Conservation (phyloP, 2,888 invertebrate genomes). For the Cephus runcator region DNA sequence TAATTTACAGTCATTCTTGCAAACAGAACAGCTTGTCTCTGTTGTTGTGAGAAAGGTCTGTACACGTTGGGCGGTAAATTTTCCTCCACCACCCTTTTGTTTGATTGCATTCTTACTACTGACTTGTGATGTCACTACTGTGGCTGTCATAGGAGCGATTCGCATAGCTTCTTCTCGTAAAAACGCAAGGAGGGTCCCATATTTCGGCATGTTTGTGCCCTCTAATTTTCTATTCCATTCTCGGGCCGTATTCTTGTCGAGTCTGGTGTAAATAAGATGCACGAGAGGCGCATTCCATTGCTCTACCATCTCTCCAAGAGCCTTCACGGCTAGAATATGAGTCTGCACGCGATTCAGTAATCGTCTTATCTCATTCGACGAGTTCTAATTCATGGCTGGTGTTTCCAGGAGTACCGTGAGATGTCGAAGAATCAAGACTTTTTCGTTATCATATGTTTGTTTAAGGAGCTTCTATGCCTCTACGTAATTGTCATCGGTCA, state of each 20-base stretch:
- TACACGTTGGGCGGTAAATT: background rate
- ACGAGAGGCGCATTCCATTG: constrained; percentile 12
- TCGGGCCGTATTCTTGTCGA: constrained; percentile 16
- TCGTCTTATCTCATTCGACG: constrained; percentile 5
- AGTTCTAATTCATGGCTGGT: constrained; percentile 7
- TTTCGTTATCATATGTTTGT: constrained; percentile 2
- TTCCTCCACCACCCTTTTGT: background rate
- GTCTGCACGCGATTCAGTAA: constrained; percentile 8
- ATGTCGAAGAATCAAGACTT: constrained; percentile 3
- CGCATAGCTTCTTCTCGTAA: constrained; percentile 6
- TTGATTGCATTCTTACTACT: background rate
- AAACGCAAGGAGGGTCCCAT: background rate
- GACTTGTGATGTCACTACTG: background rate
- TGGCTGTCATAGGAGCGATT: background rate
- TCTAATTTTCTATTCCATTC: constrained; percentile 15
- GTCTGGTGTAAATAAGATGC: constrained; percentile 8
- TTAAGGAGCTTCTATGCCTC: constrained; percentile 1
- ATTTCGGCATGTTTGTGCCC: constrained; percentile 1
- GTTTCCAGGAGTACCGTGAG: constrained; percentile 3
- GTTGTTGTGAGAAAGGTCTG: background rate
- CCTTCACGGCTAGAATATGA: constrained; percentile 10
- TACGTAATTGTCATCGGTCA: constrained; percentile 8
- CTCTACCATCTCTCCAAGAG: constrained; percentile 9
- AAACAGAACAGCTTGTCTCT: too few species aligned
- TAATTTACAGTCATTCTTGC: too few species aligned